Evolutionary conservation across 1,140 invertebrate species (phyloP), one percentile per base, ranked within the genome.

Genomic region (Pogonomyrmex barbatus): DNA sequence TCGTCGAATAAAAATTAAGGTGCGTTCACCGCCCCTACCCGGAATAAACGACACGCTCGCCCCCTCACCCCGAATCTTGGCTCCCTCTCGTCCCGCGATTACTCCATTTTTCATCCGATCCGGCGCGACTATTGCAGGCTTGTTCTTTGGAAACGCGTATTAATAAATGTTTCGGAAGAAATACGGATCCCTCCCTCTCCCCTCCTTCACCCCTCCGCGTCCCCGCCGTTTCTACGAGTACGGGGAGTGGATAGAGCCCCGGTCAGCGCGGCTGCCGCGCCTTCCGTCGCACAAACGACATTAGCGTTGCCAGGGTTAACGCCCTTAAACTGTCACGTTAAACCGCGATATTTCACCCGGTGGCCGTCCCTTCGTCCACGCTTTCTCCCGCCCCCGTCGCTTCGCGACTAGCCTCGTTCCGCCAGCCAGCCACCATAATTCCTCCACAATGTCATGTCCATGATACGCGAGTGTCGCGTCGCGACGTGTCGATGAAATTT

Each of bases 261-360:
- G 60, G 30, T 39, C 67, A 42, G 65, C 42, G 52, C 42, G 67
- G 30, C 30, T 1, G 58, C 30, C 54, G 36, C 65, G 30, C 67
- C 79, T 73, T 73, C 67, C 33, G 60, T 82, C 68, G 62, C 62
- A 17, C 62, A 73, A 68, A 39, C 70, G 68, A 75, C 79, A 83
- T 83, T 83, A 83, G 68, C 56, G 79, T 83, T 68, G 68, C 77
- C 79, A 83, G 68, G 79, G 68, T 83, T 83, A 83, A 83, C 79
- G 79, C 79, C 79, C 79, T 83, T 75, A 75, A 83, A 83, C 68
- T 75, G 68, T 83, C 79, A 83, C 79, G 79, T 83, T 83, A 83
- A 83, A 83, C 68, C 79, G 54, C 79, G 79, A 83, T 83, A 83
- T 83, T 83, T 83, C 79, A 83, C 33, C 79, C 54, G 52, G 54